Evolutionary conservation across 2,113 vertebrate species (phyloP).

Genomic region (Pantherophis guttatus): DNA sequence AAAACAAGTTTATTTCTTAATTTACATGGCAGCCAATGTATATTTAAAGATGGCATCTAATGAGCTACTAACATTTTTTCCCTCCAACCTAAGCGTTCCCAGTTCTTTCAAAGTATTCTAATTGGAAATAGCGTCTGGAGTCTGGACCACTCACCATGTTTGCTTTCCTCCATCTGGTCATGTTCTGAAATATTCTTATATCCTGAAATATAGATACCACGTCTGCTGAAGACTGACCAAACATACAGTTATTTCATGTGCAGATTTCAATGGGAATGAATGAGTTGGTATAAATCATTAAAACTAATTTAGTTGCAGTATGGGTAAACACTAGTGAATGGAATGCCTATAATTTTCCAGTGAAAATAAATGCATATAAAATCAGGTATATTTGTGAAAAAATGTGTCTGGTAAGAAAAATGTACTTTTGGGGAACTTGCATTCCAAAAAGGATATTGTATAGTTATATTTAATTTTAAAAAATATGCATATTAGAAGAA

Average conservation of each 20-base stretch:
- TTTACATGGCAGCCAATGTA: neutral
- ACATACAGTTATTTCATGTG: neutral
- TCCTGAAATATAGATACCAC: neutral
- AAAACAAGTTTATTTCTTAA: neutral
- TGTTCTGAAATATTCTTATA: neutral
- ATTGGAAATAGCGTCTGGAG: neutral
- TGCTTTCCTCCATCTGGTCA: neutral
- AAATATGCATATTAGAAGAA: neutral
- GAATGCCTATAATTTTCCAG: neutral
- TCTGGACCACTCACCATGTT: neutral
- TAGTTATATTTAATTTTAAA: neutral
- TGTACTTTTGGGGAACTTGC: neutral
- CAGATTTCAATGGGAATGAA: neutral
- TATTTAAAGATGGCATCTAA: neutral
- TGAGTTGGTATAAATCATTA: neutral
- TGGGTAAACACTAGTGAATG: neutral
- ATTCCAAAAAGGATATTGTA: neutral
- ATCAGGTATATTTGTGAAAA: neutral
- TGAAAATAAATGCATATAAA: neutral
- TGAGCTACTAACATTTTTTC: neutral
- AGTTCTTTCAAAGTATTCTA: neutral
- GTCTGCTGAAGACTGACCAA: neutral
- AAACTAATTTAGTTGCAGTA: neutral
- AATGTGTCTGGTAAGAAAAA: neutral
- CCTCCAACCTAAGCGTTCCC: neutral